Evolutionary conservation across 2,113 vertebrate species (phyloP).

Genomic region (Thamnophis sirtalis): DNA sequence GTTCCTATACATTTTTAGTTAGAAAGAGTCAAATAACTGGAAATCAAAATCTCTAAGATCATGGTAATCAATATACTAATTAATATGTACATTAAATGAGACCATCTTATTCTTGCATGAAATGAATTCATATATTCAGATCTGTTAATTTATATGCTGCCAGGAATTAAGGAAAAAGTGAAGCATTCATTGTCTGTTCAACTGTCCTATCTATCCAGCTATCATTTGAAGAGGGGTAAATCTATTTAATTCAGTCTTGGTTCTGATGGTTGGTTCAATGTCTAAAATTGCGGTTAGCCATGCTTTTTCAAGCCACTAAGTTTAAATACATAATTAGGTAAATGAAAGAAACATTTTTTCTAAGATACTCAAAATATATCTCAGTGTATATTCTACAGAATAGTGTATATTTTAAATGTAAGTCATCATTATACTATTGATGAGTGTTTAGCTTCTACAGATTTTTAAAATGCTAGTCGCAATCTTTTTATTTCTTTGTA

Average conservation of each 20-base stretch:
- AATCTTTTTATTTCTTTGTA: slow-evolving; percentile 27
- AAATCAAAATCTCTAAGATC: not conserved
- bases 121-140: not conserved
- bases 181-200: not conserved
- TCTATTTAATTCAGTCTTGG: not conserved
- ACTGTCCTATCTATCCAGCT: not conserved
- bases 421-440: rapidly evolving
- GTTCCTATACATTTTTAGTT: not conserved
- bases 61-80: not conserved
- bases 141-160: not conserved
- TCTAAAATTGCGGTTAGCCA: not conserved
- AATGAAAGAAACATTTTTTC: slow-evolving; percentile 35
- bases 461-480: not conserved
- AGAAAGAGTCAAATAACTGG: not conserved
- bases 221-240: not conserved
- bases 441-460: slow-evolving; percentile 16
- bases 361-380: not conserved
- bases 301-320: not conserved
- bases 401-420: not conserved
- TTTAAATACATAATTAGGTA: slow-evolving; percentile 20
- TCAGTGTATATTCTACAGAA: not conserved
- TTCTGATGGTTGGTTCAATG: too few relatives aligned
- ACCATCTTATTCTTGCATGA: not conserved
- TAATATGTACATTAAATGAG: not conserved
- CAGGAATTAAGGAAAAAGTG: not conserved